phyloP scores from a whole-genome alignment of 2,888 invertebrate species.

The Troilus luridus region DNA sequence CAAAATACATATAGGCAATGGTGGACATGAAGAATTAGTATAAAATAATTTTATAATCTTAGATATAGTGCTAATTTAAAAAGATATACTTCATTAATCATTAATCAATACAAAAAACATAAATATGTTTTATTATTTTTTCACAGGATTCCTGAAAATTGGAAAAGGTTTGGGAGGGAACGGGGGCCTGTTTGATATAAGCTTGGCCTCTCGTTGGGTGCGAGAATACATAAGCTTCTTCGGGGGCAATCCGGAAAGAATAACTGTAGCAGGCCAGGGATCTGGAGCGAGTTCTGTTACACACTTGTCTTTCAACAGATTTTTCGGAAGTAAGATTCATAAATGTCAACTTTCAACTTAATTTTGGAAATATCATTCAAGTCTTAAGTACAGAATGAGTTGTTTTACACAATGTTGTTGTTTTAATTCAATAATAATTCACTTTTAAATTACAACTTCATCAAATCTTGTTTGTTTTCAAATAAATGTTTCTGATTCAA shows the following conservation, averaged over 20 bases:
- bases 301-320: constrained; percentile 73
- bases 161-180: constrained; percentile 82
- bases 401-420: no score
- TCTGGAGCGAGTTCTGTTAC: constrained; percentile 83
- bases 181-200: constrained; percentile 82
- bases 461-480: no score
- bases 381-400: no score
- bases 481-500: no score
- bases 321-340: constrained; percentile 36
- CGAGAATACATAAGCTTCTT: constrained; percentile 82
- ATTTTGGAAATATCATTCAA: background rate
- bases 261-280: constrained; percentile 84
- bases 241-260: constrained; percentile 80
- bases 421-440: no score
- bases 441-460: no score
- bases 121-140: background rate
- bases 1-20: no score
- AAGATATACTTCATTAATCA: background rate
- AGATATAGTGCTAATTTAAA: no score
- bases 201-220: constrained; percentile 80
- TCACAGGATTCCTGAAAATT: constrained; percentile 79
- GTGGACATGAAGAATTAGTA: no score
- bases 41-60: no score
- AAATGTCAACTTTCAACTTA: background rate
- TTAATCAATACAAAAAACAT: background rate